phyloP scores from a whole-genome alignment of 2,888 invertebrate genomes.

The Phortica magna region DNA sequence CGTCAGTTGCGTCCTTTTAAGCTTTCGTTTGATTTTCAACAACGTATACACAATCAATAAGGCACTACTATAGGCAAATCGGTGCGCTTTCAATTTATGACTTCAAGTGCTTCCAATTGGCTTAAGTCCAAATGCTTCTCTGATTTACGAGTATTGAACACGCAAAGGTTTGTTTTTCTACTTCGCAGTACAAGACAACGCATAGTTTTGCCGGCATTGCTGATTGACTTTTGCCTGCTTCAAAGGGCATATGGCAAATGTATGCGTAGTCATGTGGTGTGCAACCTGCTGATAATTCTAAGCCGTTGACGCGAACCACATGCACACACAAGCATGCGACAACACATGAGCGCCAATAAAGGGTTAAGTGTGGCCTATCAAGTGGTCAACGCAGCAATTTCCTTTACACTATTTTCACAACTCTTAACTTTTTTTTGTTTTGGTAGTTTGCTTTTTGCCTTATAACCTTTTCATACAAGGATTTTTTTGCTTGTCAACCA shows the following conservation, averaged over 20 bases:
- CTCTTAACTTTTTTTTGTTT: not conserved
- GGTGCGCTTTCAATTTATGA: conserved; percentile 62
- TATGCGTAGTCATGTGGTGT: not conserved
- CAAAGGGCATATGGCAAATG: too few relatives aligned
- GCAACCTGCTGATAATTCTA: not conserved
- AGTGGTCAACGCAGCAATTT: not conserved
- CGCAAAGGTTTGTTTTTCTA: conserved; percentile 61
- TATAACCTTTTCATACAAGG: not conserved
- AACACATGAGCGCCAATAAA: not conserved
- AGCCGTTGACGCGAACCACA: not conserved
- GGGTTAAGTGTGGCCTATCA: not conserved
- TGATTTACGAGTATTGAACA: conserved; percentile 74
- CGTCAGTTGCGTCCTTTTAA: not conserved
- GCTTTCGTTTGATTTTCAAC: not conserved
- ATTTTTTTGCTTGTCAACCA: conserved; percentile 5
- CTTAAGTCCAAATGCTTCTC: conserved; percentile 67
- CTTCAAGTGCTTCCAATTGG: conserved; percentile 67
- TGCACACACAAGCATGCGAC: not conserved
- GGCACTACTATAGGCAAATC: conserved; percentile 18
- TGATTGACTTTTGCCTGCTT: too few relatives aligned
- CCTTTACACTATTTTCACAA: not conserved
- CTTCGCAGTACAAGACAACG: not conserved
- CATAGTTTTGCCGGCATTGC: too few relatives aligned
- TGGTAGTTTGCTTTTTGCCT: not conserved
- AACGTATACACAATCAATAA: not conserved